A percentile compares a stretch with the other conserved stretches of the same genome.
Conservation (phyloP, 2,113 vertebrate genomes). For the Pseudolaguvia tuberculata region DNA sequence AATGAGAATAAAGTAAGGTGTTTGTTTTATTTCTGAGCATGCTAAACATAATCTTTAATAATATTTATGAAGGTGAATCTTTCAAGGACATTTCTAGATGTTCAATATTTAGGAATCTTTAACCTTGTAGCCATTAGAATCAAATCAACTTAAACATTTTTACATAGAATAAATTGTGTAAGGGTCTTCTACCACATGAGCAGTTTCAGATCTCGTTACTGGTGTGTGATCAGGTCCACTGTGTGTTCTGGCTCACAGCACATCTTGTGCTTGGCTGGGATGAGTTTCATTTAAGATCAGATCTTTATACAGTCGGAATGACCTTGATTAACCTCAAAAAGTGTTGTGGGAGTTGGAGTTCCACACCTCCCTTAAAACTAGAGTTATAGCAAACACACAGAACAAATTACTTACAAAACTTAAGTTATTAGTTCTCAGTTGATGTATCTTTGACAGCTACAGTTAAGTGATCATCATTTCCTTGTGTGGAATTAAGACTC, state of each 20-base stretch:
- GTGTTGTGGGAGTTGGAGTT: background rate
- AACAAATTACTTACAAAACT: too few relatives aligned
- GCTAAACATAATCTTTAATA: background rate
- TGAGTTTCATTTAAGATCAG: conserved; percentile 45
- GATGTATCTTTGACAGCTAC: too few relatives aligned
- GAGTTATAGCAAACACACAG: background rate
- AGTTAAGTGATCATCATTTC: background rate
- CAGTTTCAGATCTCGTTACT: background rate
- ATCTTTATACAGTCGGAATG: conserved; percentile 30
- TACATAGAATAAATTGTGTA: background rate
- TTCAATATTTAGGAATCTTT: background rate
- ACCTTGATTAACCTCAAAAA: conserved; percentile 46
- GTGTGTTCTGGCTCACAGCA: conserved; percentile 34
- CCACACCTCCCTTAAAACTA: background rate
- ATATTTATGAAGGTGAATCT: background rate
- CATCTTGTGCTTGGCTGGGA: conserved; percentile 35
- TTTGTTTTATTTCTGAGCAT: background rate
- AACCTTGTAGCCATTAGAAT: background rate
- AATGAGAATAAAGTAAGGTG: too few relatives aligned
- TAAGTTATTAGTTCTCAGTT: too few relatives aligned
- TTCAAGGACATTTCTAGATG: background rate
- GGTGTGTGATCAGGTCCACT: conserved; percentile 19
- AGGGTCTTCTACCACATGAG: background rate
- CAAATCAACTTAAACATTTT: background rate
- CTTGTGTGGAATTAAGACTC: conserved; percentile 14